Evolutionary conservation across 2,888 invertebrate genomes (phyloP), one percentile per base, ranked within the genome.

Genomic region (Boloria euphrosyne): DNA sequence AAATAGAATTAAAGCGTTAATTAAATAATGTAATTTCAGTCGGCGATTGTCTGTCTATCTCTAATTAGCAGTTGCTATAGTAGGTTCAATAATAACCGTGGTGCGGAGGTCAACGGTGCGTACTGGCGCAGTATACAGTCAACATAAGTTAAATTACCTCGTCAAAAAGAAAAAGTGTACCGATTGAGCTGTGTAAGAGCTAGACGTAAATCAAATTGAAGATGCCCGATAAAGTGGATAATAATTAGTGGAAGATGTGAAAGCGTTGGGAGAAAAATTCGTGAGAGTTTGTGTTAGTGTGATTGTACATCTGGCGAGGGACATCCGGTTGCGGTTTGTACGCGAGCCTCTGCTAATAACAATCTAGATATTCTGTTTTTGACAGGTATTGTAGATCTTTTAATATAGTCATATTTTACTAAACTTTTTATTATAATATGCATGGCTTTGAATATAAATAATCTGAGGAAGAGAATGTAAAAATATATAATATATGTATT

Each of bases 151-250:
- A 85, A 87, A 85, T 87, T 83, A 86, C 82, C 77, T 81, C 75
- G 80, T 77, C 83, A 80, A 88, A 90, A 91, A 90, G 87, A 89
- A 91, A 91, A 91, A 91, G 90, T 90, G 83, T 88, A 89, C 87
- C 87, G 84, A 91, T 89, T 86, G 86, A 86, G 84, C 85, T 83
- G 82, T 85, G 86, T 85, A 85, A 86, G 84, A 85, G 85, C 81
- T 86, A 87, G 88, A 89, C 81, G 90, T 92, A 91, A 91, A 91
- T 91, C 91, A 91, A 91, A 92, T 90, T 91, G 90, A 90, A 91
- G 92, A 91, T 91, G 91, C 85, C 85, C 89, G 91, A 91, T 92
- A 91, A 91, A 92, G 91, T 92, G 88, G 90, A 89, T 92, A 90
- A 91, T 92, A 92, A 92, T 92, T 91, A 92, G 90, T 89, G 86